These are phyloP conservation scores for Hydrolagus colliei DNA, from an alignment of 2,797 vertebrate genomes.

Conservation along the genomic window DNA sequence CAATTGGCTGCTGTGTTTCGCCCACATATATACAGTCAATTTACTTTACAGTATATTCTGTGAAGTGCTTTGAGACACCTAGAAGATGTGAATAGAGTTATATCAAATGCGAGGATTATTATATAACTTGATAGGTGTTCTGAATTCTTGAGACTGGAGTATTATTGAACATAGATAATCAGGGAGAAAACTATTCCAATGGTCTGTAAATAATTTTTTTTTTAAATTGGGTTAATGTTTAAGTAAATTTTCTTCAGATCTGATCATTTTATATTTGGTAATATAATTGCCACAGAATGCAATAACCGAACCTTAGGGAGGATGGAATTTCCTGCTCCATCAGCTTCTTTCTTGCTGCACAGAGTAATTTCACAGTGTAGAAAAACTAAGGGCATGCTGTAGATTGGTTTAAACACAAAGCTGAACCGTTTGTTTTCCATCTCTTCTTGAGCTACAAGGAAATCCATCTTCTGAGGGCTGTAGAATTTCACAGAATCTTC, in stretches of 20 bases:
- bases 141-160: neutral
- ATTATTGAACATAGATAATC: neutral
- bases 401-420: constrained; percentile 75
- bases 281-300: neutral
- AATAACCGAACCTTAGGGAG: constrained; percentile 64
- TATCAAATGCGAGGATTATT: too few species aligned
- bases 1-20: too few species aligned
- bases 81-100: too few species aligned
- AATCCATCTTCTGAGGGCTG: constrained; percentile 50
- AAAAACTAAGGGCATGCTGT: constrained; percentile 72
- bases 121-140: neutral
- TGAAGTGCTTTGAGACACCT: too few species aligned
- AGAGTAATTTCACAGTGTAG: constrained; percentile 84
- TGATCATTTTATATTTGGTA: neutral
- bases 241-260: neutral
- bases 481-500: constrained; percentile 77
- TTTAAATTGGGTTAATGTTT: too few species aligned
- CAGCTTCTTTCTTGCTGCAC: constrained; percentile 61
- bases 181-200: neutral
- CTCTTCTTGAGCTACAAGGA: constrained; percentile 51
- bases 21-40: too few species aligned
- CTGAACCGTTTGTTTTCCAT: constrained; percentile 74
- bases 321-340: constrained; percentile 55
- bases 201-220: neutral
- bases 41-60: too few species aligned